phyloP scores from a whole-genome alignment of 2,113 vertebrate genomes.

The Cheirogaleus medius region DNA sequence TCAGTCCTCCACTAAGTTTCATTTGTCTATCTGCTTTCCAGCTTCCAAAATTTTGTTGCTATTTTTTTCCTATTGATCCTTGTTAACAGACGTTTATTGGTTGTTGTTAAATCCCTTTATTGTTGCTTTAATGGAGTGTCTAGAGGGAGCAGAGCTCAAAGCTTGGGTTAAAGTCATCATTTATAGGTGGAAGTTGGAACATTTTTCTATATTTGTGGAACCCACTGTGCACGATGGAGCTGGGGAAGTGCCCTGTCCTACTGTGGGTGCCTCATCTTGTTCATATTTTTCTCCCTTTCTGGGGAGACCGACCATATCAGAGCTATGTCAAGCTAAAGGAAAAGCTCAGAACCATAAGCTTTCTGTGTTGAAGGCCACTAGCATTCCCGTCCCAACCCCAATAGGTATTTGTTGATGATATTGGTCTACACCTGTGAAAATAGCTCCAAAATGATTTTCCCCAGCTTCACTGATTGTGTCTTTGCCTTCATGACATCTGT shows the following conservation, averaged over 20 bases:
- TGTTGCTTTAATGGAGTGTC: neutral
- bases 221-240: neutral
- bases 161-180: neutral
- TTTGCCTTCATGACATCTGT: neutral
- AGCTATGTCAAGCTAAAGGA: neutral
- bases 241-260: neutral
- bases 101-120: neutral
- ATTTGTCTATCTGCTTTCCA: neutral
- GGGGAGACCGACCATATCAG: neutral
- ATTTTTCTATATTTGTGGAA: neutral
- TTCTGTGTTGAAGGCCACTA: neutral
- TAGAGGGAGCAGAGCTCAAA: neutral
- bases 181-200: neutral
- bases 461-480: neutral
- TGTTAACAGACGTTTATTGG: neutral
- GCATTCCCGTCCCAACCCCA: neutral
- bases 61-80: neutral
- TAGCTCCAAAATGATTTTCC: neutral
- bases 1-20: neutral
- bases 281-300: neutral
- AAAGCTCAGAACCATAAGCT: neutral
- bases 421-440: neutral
- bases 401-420: neutral
- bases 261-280: neutral
- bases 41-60: neutral